Evolutionary conservation across 1,140 invertebrate genomes (phyloP).

Genomic region (Drosophila lacertosa): DNA sequence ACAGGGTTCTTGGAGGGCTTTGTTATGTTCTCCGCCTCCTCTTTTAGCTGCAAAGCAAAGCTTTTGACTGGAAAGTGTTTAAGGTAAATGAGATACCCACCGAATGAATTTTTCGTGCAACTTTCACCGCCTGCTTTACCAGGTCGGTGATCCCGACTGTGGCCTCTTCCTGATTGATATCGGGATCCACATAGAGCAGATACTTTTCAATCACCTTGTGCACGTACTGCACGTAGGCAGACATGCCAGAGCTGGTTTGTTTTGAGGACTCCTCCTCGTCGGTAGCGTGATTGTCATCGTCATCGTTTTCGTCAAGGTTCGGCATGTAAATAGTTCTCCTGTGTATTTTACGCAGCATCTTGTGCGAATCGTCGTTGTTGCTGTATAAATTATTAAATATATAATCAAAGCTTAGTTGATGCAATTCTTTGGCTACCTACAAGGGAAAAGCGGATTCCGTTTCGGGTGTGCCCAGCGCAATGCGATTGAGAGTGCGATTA

Average conservation of each 20-base stretch:
- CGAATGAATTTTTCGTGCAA: constrained; percentile 85
- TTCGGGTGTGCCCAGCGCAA: constrained; percentile 87
- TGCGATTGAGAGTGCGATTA: constrained; percentile 87
- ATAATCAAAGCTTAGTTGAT: background rate
- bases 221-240: constrained; percentile 84
- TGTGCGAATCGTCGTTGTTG: constrained; percentile 81
- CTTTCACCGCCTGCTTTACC: constrained; percentile 84
- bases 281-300: constrained; percentile 58
- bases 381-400: constrained; percentile 14
- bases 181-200: constrained; percentile 82
- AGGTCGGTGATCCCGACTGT: constrained; percentile 84
- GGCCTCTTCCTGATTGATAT: constrained; percentile 77
- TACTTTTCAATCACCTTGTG: constrained; percentile 84
- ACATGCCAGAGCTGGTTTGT: constrained; percentile 61
- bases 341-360: constrained; percentile 72
- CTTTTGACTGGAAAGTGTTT: too few relatives aligned
- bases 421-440: constrained; percentile 79
- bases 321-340: constrained; percentile 63
- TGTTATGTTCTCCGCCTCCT: constrained; percentile 85
- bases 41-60: constrained; percentile 83
- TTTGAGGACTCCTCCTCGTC: constrained; percentile 69
- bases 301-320: constrained; percentile 64
- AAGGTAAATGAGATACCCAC: constrained; percentile 74
- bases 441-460: constrained; percentile 87
- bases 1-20: constrained; percentile 84